phyloP scores from a whole-genome alignment of 2,797 vertebrate genomes.

The Eulemur albifrons region DNA sequence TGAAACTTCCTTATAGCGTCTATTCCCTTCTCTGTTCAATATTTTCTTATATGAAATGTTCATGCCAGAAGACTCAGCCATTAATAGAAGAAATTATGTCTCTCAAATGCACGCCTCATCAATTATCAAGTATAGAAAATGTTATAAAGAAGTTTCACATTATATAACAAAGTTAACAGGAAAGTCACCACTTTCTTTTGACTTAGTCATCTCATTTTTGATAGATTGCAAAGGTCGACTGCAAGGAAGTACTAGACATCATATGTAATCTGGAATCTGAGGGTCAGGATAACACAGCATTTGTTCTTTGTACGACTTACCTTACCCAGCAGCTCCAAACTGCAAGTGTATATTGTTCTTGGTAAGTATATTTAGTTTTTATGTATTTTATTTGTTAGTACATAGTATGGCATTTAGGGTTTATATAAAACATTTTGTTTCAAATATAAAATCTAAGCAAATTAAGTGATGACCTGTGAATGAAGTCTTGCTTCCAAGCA shows the following conservation, averaged over 20 bases:
- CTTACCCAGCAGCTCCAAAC: slow-evolving; percentile 98
- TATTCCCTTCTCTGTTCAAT: neutral
- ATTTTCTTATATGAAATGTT: slow-evolving; percentile 29
- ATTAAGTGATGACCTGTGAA: slow-evolving; percentile 30
- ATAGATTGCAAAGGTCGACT: slow-evolving; percentile 96
- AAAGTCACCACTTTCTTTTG: slow-evolving; percentile 67
- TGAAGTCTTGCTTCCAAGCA: slow-evolving; percentile 46
- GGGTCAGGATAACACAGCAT: slow-evolving; percentile 95
- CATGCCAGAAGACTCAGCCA: neutral
- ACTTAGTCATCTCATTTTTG: slow-evolving; percentile 63
- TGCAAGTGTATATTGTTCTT: slow-evolving; percentile 94
- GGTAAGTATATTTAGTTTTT: slow-evolving; percentile 88
- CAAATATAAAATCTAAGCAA: slow-evolving; percentile 29
- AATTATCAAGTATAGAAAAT: slow-evolving; percentile 47
- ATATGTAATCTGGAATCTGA: slow-evolving; percentile 97
- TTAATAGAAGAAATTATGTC: slow-evolving; percentile 30
- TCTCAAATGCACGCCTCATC: slow-evolving; percentile 17
- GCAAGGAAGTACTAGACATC: slow-evolving; percentile 96
- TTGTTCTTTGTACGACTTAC: slow-evolving; percentile 97
- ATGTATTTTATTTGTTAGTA: slow-evolving; percentile 46
- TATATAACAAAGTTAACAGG: slow-evolving; percentile 48
- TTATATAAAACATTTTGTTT: slow-evolving; percentile 40
- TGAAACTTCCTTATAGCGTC: neutral
- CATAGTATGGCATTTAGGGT: slow-evolving; percentile 7
- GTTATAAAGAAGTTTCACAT: slow-evolving; percentile 39